phyloP scores from a whole-genome alignment of 1,140 invertebrate species.

The Phymastichus coffea region DNA sequence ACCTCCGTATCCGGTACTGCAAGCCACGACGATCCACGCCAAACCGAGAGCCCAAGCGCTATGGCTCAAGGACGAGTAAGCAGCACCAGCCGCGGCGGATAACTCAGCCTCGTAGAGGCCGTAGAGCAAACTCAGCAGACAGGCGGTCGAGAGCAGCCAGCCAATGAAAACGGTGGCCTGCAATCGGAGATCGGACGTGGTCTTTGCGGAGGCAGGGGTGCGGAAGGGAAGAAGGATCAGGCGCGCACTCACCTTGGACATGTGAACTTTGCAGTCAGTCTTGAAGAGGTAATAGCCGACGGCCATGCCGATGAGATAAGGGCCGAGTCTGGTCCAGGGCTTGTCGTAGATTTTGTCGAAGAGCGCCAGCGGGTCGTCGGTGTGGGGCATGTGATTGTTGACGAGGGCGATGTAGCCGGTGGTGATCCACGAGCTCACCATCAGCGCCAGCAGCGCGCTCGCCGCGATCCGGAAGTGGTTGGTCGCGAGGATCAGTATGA shows the following conservation, averaged over 20 bases:
- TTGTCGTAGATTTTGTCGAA: conserved; percentile 89
- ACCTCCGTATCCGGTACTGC: conserved; percentile 85
- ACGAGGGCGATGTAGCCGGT: conserved; percentile 77
- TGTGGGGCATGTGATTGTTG: conserved; percentile 76
- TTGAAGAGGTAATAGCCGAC: conserved; percentile 81
- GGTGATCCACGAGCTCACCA: conserved; percentile 74
- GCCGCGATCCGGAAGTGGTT: conserved; percentile 76
- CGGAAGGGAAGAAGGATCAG: too few species aligned
- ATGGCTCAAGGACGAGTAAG: conserved; percentile 82
- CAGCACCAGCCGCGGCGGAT: conserved; percentile 67
- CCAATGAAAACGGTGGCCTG: conserved; percentile 67
- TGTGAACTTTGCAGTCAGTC: conserved; percentile 75
- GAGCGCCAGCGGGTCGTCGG: conserved; percentile 77
- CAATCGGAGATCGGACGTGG: conserved; percentile 20
- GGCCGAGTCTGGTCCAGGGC: conserved; percentile 80
- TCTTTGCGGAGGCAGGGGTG: too few species aligned
- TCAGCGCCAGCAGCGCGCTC: conserved; percentile 62
- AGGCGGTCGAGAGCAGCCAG: conserved; percentile 66
- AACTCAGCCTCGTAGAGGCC: conserved; percentile 74
- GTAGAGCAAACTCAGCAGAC: conserved; percentile 72
- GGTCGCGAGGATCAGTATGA: conserved; percentile 73
- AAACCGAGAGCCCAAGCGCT: conserved; percentile 80
- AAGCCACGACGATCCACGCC: conserved; percentile 86
- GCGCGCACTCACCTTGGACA: conserved; percentile 63
- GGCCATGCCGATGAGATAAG: conserved; percentile 81